A percentile compares a stretch with the other conserved stretches of the same genome.
phyloP scores from a whole-genome alignment of 2,888 invertebrate species.

The Cephus rjabovi region DNA sequence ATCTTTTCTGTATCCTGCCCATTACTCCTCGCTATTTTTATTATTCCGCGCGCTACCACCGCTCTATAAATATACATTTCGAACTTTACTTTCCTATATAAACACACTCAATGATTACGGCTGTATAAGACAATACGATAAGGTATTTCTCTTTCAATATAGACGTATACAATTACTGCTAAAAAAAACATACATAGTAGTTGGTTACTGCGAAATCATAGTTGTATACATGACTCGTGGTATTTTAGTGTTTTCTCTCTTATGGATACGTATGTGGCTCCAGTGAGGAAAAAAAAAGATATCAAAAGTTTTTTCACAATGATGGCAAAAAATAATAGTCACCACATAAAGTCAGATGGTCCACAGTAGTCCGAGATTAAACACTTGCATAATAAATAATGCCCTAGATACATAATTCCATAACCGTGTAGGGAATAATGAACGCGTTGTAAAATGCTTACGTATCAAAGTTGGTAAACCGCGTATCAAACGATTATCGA shows the following conservation, averaged over 20 bases:
- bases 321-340: background rate
- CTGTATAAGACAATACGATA: background rate
- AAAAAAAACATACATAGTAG: background rate
- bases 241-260: constrained; percentile 14
- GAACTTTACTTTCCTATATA: background rate
- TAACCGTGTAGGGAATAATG: background rate
- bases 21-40: background rate
- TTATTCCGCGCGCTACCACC: background rate
- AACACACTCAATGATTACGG: background rate
- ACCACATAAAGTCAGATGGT: background rate
- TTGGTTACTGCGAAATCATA: constrained; percentile 7
- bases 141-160: background rate
- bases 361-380: background rate
- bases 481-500: background rate
- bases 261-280: background rate
- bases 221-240: constrained; percentile 27
- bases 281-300: background rate
- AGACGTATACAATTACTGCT: background rate
- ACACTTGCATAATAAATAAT: constrained; percentile 35
- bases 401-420: constrained; percentile 37
- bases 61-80: background rate
- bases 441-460: background rate
- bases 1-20: background rate
- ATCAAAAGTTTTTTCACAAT: background rate
- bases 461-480: background rate